A percentile compares a stretch with the other conserved stretches of the same genome.
phyloP scores from a whole-genome alignment of 2,888 invertebrate genomes.

The Trichogramma evanescens region DNA sequence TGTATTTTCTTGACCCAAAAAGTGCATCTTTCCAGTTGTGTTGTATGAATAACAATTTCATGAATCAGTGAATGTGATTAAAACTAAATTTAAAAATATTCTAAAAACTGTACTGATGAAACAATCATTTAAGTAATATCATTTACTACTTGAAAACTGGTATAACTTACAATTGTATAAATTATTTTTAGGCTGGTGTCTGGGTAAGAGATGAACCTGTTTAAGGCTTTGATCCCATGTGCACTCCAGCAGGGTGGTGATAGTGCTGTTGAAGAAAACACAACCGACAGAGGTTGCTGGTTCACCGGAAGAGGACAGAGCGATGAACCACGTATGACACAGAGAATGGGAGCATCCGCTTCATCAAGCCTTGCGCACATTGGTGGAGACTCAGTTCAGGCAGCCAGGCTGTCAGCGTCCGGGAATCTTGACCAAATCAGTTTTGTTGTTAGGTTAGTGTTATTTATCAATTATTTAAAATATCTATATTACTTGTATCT shows the following conservation, averaged over 20 bases:
- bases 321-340: slow-evolving; percentile 45
- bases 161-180: neutral
- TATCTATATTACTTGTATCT: neutral
- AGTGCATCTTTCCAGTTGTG: no score
- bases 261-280: slow-evolving; percentile 33
- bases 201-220: slow-evolving; percentile 56
- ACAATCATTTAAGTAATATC: neutral
- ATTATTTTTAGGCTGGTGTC: slow-evolving; percentile 49
- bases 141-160: neutral
- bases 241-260: slow-evolving; percentile 52
- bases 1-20: no score
- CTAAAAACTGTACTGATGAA: slow-evolving; percentile 8
- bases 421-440: slow-evolving; percentile 43
- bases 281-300: slow-evolving; percentile 38
- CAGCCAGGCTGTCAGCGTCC: slow-evolving; percentile 45
- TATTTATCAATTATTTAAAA: neutral
- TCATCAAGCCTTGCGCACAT: slow-evolving; percentile 45
- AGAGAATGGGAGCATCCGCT: slow-evolving; percentile 47
- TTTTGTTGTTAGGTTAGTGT: slow-evolving; percentile 40
- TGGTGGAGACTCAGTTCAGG: slow-evolving; percentile 45
- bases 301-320: slow-evolving; percentile 39
- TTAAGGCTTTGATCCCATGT: slow-evolving; percentile 55
- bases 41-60: no score
- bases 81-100: neutral
- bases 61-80: no score